A percentile compares a stretch with the other conserved stretches of the same genome.
phyloP scores from a whole-genome alignment of 1,140 invertebrate species.

The Pachypeltis micranthus region DNA sequence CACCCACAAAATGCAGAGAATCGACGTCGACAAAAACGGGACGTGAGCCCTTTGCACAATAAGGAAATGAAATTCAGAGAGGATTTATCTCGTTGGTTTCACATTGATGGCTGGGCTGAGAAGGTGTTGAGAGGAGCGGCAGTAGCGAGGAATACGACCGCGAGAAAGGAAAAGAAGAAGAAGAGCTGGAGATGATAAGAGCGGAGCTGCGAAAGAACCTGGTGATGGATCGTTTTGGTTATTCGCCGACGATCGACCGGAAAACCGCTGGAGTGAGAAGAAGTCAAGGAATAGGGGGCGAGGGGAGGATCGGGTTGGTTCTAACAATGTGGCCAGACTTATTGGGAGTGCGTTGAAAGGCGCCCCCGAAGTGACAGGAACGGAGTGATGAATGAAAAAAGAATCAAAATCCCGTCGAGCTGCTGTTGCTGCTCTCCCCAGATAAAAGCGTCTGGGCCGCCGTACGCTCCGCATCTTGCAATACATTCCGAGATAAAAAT shows the following conservation, averaged over 20 bases:
- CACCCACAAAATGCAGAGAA: too few species aligned
- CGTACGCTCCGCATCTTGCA: not conserved
- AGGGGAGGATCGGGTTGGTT: not conserved
- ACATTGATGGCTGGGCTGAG: too few species aligned
- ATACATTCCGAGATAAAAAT: conserved; percentile 8
- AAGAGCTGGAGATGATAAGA: too few species aligned
- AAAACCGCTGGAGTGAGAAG: not conserved
- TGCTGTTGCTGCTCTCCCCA: not conserved
- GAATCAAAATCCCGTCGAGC: not conserved
- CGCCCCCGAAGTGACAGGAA: not conserved
- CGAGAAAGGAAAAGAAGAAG: too few species aligned
- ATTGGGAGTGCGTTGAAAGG: not conserved
- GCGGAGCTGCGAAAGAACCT: too few species aligned
- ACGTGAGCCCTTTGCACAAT: too few species aligned
- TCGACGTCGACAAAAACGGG: too few species aligned
- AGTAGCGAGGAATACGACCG: too few species aligned
- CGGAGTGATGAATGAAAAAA: conserved; percentile 1
- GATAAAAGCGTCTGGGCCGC: not conserved
- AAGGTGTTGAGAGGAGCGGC: too few species aligned
- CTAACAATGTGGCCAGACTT: conserved; percentile 4
- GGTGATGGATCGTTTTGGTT: not conserved
- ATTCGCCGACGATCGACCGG: not conserved
- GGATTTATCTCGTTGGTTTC: too few species aligned
- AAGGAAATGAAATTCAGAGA: too few species aligned
- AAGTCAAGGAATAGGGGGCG: not conserved